These are phyloP conservation scores for Chloroceryle amazona DNA, from an alignment of 2,797 vertebrate genomes.

Conservation along the genomic window DNA sequence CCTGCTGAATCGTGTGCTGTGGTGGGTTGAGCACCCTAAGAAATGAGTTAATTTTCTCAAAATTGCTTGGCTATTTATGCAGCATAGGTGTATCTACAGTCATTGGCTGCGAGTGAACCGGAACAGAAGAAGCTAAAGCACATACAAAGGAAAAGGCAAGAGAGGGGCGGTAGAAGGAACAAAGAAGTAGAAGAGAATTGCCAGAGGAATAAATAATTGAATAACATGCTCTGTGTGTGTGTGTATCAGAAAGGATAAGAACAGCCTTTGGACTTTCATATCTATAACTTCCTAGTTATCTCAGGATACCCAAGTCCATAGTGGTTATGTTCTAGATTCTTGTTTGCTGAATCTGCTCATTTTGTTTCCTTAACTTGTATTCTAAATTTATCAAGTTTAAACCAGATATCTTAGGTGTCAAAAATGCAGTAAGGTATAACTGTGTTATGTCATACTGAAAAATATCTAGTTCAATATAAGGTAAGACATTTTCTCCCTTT, in stretches of 20 bases:
- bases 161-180: not conserved
- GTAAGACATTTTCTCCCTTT: not conserved
- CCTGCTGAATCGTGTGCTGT: not conserved
- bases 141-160: not conserved
- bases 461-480: not conserved
- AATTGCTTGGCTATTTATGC: not conserved
- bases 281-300: not conserved
- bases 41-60: not conserved
- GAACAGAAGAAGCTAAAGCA: not conserved
- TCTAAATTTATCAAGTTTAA: not conserved
- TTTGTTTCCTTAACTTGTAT: not conserved
- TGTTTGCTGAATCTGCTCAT: not conserved
- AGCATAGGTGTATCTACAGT: not conserved
- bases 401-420: not conserved
- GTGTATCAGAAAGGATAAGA: not conserved
- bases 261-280: not conserved
- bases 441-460: not conserved
- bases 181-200: not conserved
- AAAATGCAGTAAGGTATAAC: not conserved
- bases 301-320: not conserved
- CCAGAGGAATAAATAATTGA: not conserved
- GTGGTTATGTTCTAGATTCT: not conserved
- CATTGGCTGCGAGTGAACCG: not conserved
- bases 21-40: not conserved
- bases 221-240: accelerated